These are phyloP conservation scores for Pimpla rufipes DNA, from an alignment of 2,888 invertebrate genomes.

Conservation along the genomic window DNA sequence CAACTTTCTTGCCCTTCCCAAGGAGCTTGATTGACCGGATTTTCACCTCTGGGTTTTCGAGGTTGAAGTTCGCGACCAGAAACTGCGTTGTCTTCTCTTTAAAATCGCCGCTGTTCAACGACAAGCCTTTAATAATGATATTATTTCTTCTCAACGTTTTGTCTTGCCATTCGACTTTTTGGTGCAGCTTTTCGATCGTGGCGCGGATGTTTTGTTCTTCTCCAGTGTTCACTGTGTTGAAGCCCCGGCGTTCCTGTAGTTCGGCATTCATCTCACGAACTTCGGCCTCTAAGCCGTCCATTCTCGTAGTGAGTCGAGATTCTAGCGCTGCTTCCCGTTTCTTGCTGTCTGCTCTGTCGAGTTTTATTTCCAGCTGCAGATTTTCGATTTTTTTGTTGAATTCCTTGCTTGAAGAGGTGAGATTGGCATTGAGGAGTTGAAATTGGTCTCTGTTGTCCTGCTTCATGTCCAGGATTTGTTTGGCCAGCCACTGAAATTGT, in stretches of 20 bases:
- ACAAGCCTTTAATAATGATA: conserved; percentile 29
- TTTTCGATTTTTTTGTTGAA: conserved; percentile 17
- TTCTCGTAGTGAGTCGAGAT: conserved; percentile 5
- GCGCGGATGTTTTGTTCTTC: too few relatives aligned
- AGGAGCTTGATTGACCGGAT: background rate
- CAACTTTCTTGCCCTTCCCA: background rate
- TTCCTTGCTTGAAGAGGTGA: conserved; percentile 3
- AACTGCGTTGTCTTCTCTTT: conserved; percentile 9
- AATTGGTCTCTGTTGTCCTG: conserved; percentile 16
- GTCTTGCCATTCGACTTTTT: conserved; percentile 19
- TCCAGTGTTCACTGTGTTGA: too few relatives aligned
- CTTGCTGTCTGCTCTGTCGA: background rate
- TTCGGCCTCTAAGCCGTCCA: conserved; percentile 22
- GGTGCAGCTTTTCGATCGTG: conserved; percentile 8
- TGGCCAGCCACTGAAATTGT: conserved; percentile 21
- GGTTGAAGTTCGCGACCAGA: conserved; percentile 7
- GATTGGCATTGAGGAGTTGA: conserved; percentile 11
- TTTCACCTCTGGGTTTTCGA: background rate
- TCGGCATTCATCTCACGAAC: background rate
- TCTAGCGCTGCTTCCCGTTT: conserved; percentile 14
- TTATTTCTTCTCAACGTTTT: conserved; percentile 8
- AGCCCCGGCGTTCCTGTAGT: too few relatives aligned
- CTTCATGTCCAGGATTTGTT: conserved; percentile 28
- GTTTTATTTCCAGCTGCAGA: background rate
- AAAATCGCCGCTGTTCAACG: background rate